A percentile compares a stretch with the other conserved stretches of the same genome.
These are phyloP conservation scores for Sterrhoptilus dennistouni DNA, from an alignment of 2,113 vertebrate species.

Conservation along the genomic window DNA sequence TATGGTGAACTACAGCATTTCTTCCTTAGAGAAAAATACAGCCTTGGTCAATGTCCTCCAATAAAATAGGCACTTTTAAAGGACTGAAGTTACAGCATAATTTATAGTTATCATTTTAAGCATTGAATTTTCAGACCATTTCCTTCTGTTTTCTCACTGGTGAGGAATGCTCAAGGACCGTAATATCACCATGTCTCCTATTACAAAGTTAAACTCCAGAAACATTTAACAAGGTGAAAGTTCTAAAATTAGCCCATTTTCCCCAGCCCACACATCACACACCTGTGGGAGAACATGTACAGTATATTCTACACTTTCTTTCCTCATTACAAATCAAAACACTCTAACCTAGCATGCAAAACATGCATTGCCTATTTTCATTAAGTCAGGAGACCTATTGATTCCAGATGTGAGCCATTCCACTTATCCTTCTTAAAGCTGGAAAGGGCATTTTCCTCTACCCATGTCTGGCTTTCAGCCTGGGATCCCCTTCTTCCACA, in stretches of 20 bases:
- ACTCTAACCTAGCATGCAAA: neutral
- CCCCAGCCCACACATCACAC: slow-evolving; percentile 1
- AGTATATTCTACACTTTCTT: neutral
- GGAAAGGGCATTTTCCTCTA: neutral
- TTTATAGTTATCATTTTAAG: slow-evolving; percentile 48
- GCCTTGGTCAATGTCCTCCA: neutral
- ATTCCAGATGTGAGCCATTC: slow-evolving; percentile 19
- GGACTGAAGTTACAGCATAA: neutral
- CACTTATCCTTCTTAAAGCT: neutral
- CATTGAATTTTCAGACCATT: slow-evolving; percentile 28
- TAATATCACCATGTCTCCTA: slow-evolving; percentile 38
- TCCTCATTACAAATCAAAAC: slow-evolving; percentile 18
- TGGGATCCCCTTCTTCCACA: neutral
- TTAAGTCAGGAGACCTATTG: slow-evolving; percentile 1
- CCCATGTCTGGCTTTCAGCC: neutral
- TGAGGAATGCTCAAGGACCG: slow-evolving; percentile 32
- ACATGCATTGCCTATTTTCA: neutral
- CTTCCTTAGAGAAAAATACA: slow-evolving; percentile 18
- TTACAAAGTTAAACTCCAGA: slow-evolving; percentile 51
- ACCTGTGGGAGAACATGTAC: neutral
- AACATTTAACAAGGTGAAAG: slow-evolving; percentile 49
- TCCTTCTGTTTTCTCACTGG: slow-evolving; percentile 37
- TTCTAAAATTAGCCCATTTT: slow-evolving; percentile 45
- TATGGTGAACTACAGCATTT: slow-evolving; percentile 12
- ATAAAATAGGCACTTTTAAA: slow-evolving; percentile 39